Evolutionary conservation across 2,888 invertebrate species (phyloP), one percentile per base, ranked within the genome.

Genomic region (Drosophila imparisetae): DNA sequence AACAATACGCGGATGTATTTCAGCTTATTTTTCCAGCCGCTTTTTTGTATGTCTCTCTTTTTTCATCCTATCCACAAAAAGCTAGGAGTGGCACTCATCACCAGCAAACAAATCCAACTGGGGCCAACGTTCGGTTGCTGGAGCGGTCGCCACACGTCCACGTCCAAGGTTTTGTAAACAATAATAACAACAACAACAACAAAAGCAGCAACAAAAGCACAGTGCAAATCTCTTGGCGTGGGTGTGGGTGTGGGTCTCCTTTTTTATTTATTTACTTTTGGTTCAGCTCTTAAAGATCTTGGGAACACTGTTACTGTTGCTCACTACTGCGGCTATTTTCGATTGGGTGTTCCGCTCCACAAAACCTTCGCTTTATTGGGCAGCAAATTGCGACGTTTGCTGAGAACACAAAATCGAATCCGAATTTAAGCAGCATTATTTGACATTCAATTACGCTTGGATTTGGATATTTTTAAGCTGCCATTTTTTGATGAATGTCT

Each of bases 81-180:
- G 72, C 90, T 77, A 90, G 90, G 90, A 87, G 87, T 86, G 90
- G 77, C 86, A 80, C 87, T 87, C 89, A 89, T 89, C 85, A 80
- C 50, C 69, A 48, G 57, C 70, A 55, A 62, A 49, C 64, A 45
- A 79, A 61, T 70, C 69, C 55, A 63, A 67, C 68, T 75, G 86
- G 75, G 83, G 83, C 84, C 89, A 89, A 89, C 54, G 83, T 34
- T 87, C 80, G 78, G 78, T 60, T 74, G 36, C 50, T 58, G 74
- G 40, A 73, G 27, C 59, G 60, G 53, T 82, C 86, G 83, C 74
- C 83, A 67, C 80, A 76, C 80, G 72, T 77, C 81, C 78, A 72
- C 61, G 85, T 85, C 85, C 85, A 85, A 85, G 89, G 85, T 89
- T 85, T 89, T 85, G 87, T 84, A 85, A 85, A 89, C 72, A 89